These are phyloP conservation scores for Channa striata DNA, from an alignment of 2,797 vertebrate genomes.

Conservation along the genomic window DNA sequence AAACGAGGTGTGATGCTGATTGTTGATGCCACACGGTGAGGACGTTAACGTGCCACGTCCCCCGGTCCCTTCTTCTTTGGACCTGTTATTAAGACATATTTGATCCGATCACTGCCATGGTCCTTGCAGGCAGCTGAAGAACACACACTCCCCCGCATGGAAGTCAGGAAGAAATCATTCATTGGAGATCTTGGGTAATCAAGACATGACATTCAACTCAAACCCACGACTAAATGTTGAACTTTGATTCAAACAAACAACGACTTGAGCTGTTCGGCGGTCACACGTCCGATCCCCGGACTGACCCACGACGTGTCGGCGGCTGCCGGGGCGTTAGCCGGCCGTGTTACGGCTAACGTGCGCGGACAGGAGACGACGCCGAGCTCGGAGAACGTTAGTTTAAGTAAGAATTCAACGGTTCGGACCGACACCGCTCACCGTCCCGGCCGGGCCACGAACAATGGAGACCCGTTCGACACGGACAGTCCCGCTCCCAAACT, in stretches of 20 bases:
- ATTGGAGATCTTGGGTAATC: too few relatives aligned
- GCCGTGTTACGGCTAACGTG: accelerated
- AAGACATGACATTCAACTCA: not conserved
- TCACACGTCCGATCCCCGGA: not conserved
- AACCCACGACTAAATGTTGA: too few relatives aligned
- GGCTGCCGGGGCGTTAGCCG: too few relatives aligned
- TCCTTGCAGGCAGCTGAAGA: not conserved
- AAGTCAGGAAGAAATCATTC: not conserved
- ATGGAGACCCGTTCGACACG: slow-evolving; percentile 33
- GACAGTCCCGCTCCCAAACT: slow-evolving; percentile 58
- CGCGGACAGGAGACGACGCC: too few relatives aligned
- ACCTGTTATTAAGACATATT: not conserved
- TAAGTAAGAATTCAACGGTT: not conserved
- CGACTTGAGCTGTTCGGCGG: not conserved
- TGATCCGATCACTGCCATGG: not conserved
- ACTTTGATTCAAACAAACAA: too few relatives aligned
- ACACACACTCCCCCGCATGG: too few relatives aligned
- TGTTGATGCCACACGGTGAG: too few relatives aligned
- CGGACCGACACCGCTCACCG: not conserved
- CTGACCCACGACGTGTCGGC: too few relatives aligned
- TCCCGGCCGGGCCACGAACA: slow-evolving; percentile 40
- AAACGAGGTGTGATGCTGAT: too few relatives aligned
- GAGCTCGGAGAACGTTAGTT: not conserved
- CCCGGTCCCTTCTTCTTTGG: not conserved
- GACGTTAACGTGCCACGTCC: too few relatives aligned